Conservation (phyloP, 1,140 invertebrate genomes). For the Drosophila cardini region DNA sequence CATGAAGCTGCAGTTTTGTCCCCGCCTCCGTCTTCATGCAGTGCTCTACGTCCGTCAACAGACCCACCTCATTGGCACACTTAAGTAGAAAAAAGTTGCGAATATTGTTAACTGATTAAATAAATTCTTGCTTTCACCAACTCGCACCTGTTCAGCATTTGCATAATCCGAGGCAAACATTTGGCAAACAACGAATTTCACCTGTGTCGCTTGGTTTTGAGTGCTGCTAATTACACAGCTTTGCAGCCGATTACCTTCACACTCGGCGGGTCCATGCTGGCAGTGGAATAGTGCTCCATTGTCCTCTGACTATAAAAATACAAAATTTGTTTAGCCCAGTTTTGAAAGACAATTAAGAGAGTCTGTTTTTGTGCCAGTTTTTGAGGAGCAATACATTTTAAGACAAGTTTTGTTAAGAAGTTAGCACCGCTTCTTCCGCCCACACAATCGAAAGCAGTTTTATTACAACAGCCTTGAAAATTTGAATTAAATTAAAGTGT, state of each 20-base stretch:
- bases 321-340: background rate
- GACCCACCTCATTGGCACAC: constrained; percentile 85
- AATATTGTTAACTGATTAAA: constrained; percentile 39
- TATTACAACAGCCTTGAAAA: no score
- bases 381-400: no score
- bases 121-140: constrained; percentile 39
- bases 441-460: no score
- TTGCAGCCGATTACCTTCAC: constrained; percentile 88
- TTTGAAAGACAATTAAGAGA: no score
- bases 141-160: constrained; percentile 56
- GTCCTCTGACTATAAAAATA: constrained; percentile 59
- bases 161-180: constrained; percentile 84
- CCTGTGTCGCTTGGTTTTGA: constrained; percentile 80
- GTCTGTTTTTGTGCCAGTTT: no score
- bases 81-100: constrained; percentile 52
- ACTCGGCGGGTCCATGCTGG: constrained; percentile 89
- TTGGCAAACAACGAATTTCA: constrained; percentile 86
- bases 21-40: constrained; percentile 84
- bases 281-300: constrained; percentile 87
- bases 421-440: no score
- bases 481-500: no score
- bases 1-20: constrained; percentile 85
- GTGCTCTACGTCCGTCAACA: constrained; percentile 77
- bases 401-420: no score
- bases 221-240: constrained; percentile 87